Conservation (phyloP, 2,888 invertebrate genomes). For the Machimus atricapillus region DNA sequence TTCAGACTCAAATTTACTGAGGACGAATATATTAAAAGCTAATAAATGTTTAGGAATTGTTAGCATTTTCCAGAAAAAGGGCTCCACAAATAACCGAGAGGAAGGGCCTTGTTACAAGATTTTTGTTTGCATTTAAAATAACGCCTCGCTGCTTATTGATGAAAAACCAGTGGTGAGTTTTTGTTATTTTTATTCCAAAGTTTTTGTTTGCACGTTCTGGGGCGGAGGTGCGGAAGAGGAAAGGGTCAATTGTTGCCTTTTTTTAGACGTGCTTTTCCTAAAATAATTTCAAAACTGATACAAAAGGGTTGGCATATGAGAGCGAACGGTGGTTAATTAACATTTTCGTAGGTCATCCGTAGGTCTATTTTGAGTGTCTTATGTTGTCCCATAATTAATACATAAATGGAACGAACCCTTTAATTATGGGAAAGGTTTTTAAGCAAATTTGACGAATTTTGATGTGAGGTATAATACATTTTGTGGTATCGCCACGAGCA, state of each 20-base stretch:
- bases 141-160: background rate
- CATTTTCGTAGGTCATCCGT: background rate
- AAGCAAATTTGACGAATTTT: too few relatives aligned
- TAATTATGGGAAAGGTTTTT: too few relatives aligned
- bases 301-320: background rate
- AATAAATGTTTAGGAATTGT: background rate
- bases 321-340: background rate
- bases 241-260: background rate
- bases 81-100: background rate
- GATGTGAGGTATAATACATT: too few relatives aligned
- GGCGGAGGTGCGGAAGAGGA: background rate
- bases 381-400: background rate
- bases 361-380: background rate
- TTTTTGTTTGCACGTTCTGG: background rate
- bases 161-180: background rate
- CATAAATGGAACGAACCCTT: background rate
- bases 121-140: background rate
- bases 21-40: background rate
- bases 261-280: background rate
- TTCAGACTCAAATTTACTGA: background rate
- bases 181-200: background rate
- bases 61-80: background rate
- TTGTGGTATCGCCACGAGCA: too few relatives aligned
- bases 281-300: background rate
- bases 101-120: background rate